Percentiles rank a stretch among this genome's conserved stretches.
Conservation (phyloP, 1,140 invertebrate species). For the Samia ricini region DNA sequence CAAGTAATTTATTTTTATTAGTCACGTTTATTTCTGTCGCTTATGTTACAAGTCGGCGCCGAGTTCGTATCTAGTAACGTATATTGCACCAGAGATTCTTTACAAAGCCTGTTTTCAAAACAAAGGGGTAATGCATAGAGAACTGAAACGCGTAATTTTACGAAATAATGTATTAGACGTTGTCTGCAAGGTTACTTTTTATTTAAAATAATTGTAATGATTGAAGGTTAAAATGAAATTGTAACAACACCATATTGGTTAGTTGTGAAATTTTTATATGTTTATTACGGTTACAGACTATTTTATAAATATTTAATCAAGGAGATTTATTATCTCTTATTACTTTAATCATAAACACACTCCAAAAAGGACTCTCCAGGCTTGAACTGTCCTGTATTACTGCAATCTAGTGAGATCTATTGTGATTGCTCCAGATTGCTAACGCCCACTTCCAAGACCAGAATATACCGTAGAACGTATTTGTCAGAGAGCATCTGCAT, state of each 20-base stretch:
- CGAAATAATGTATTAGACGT: neutral
- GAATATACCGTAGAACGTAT: too few species aligned
- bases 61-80: neutral
- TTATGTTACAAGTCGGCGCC: neutral
- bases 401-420: too few species aligned
- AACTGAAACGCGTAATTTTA: neutral
- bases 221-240: neutral
- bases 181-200: neutral
- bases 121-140: neutral
- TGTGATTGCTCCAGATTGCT: too few species aligned
- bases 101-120: neutral
- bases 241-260: neutral
- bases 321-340: too few species aligned
- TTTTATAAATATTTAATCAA: too few species aligned
- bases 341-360: too few species aligned
- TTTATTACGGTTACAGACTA: too few species aligned
- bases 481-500: too few species aligned
- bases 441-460: too few species aligned
- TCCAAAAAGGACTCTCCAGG: too few species aligned
- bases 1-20: neutral
- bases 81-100: neutral
- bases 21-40: neutral
- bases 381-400: too few species aligned
- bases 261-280: neutral
- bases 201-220: neutral